Percentiles rank a stretch among this genome's conserved stretches.
Evolutionary conservation across 1,140 invertebrate genomes (phyloP).

Genomic region (Drosophila bipectinata): DNA sequence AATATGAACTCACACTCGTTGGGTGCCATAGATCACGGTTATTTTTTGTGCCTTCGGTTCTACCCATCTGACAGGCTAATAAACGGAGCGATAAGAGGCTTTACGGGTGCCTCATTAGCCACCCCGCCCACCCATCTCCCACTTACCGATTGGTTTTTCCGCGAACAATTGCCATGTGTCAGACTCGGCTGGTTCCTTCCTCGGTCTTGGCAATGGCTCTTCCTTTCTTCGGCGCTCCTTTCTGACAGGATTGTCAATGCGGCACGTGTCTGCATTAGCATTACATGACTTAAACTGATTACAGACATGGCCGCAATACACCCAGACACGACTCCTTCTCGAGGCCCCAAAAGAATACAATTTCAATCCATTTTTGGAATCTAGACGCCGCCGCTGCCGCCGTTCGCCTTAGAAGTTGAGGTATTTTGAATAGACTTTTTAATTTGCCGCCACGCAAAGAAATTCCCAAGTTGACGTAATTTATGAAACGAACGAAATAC

Average conservation of each 20-base stretch:
- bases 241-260: constrained; percentile 27
- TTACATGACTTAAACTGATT: constrained; percentile 40
- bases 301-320: constrained; percentile 8
- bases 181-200: not conserved
- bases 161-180: constrained; percentile 51
- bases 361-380: constrained; percentile 25
- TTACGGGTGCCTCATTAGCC: constrained; percentile 63
- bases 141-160: constrained; percentile 54
- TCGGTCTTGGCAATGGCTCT: not conserved
- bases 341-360: not conserved
- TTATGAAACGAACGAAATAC: constrained; percentile 52
- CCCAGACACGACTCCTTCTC: not conserved
- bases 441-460: constrained; percentile 37
- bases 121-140: constrained; percentile 13
- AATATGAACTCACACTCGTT: constrained; percentile 35
- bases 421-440: constrained; percentile 16
- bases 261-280: constrained; percentile 60
- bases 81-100: constrained; percentile 62
- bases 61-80: constrained; percentile 52
- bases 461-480: constrained; percentile 42
- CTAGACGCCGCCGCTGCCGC: not conserved
- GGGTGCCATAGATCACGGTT: constrained; percentile 42
- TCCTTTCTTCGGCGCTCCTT: not conserved
- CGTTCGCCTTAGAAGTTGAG: not conserved
- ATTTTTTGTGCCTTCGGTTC: constrained; percentile 16